A percentile compares a stretch with the other conserved stretches of the same genome.
Evolutionary conservation across 2,888 invertebrate genomes (phyloP).

Genomic region (Zhuqinia jingwanae): DNA sequence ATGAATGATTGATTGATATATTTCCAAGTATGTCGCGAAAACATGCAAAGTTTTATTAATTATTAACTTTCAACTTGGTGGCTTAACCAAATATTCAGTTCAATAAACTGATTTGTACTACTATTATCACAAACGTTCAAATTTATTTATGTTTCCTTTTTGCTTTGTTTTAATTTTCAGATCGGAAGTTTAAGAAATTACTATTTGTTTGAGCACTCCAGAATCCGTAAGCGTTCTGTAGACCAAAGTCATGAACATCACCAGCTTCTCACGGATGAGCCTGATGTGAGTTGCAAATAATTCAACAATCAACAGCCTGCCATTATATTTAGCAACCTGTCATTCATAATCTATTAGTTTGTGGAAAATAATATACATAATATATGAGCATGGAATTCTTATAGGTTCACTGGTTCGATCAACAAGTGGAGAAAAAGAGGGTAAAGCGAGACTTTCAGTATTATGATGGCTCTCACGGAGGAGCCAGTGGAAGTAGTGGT

Average conservation of each 20-base stretch:
- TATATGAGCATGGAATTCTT: no score
- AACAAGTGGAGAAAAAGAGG: constrained; percentile 93
- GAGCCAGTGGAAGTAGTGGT: constrained; percentile 80
- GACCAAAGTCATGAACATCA: constrained; percentile 90
- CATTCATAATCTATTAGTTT: no score
- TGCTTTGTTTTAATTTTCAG: constrained; percentile 84
- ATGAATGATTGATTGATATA: no score
- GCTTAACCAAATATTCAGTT: no score
- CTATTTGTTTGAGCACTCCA: constrained; percentile 92
- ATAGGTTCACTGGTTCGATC: constrained; percentile 96
- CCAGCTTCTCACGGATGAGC: constrained; percentile 88
- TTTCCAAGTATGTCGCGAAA: no score
- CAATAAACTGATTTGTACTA: no score
- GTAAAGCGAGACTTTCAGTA: constrained; percentile 91
- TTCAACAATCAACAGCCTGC: no score
- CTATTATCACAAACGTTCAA: no score
- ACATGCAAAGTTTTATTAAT: no score
- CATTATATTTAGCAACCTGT: no score
- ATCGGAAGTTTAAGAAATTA: constrained; percentile 93
- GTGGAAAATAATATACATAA: background rate
- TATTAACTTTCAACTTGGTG: no score
- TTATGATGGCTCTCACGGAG: constrained; percentile 81
- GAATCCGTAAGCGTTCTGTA: constrained; percentile 91
- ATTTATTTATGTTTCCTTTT: no score
- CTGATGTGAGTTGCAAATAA: constrained; percentile 84